Base-by-base conservation (phyloP, 1,140 invertebrate species). In the Hycleus phaleratus region DNA sequence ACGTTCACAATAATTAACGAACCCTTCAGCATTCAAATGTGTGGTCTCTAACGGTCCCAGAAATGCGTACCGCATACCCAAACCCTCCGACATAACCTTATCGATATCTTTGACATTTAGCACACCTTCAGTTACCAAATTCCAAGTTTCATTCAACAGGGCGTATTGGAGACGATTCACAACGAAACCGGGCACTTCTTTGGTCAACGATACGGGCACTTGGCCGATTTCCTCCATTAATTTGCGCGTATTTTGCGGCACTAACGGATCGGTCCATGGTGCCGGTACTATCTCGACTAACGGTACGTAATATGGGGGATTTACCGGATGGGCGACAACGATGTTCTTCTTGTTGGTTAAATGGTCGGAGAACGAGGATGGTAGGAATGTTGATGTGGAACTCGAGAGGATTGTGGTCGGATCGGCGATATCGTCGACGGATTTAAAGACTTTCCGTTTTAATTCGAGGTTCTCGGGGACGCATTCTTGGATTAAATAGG, bases 81-180 rank as follows among this genome's bases (percentile, higher is more conserved):
- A 78, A 12, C 96, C 96, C 74, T 96, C 89, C 10, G 86, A 91
- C 83, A 97, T 97, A 0, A 97, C 91, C 65, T 85, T 88, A 64
- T 98, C 95, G 25, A 97, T 81, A 71, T 98, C 95, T 64, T 87
- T 83, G 0, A 92, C 93, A 70, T 84, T 83, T 18, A 98, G 75
- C 7, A 97, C 77, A 32, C 87, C 88, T 56, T 88, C 86, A n/a
- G 83, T 79, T 0, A 97, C 89, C 51, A 97, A 77, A 65, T 88
- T 82, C 88, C 89, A 97, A 0, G 86, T 86, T 78, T 98, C 95
- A 70, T 95, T 93, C 24, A 98, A 76, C 63, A 98, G 89, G 6
- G 93, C 91, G 74, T 96, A 90, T 83, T 98, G 96, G 61, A 98
- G 88, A 71, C 95, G 83, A 71, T 98, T 98, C 0, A 96, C 76